These are phyloP conservation scores for Sarcophaga rosellei DNA, from an alignment of 2,888 invertebrate species.

Conservation along the genomic window DNA sequence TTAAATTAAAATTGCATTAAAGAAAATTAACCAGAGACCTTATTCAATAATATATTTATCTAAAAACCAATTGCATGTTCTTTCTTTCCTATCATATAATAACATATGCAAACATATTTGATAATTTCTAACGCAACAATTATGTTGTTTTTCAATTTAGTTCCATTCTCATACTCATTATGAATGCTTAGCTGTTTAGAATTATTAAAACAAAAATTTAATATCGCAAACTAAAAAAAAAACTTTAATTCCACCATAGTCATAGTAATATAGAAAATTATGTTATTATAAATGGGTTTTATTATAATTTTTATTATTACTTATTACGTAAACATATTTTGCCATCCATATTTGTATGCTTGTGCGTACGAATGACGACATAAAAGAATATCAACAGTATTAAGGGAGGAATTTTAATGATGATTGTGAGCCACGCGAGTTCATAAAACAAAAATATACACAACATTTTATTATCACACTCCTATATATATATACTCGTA, in stretches of 20 bases:
- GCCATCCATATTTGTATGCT: constrained; percentile 14
- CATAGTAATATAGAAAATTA: constrained; percentile 4
- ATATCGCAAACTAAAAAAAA: constrained; percentile 9
- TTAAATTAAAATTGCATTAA: too few species aligned
- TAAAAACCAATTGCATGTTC: too few species aligned
- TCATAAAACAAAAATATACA: constrained; percentile 52
- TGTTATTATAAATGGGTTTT: constrained; percentile 57
- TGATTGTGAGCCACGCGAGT: constrained; percentile 59
- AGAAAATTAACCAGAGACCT: too few species aligned
- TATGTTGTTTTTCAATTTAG: background rate
- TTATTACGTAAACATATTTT: constrained; percentile 47
- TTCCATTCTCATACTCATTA: background rate
- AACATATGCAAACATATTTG: too few species aligned
- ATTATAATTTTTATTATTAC: constrained; percentile 54
- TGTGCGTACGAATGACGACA: constrained; percentile 21
- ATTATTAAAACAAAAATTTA: constrained; percentile 9
- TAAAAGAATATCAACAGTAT: constrained; percentile 39
- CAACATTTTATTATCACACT: constrained; percentile 36
- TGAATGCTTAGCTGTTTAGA: background rate
- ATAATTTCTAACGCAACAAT: background rate
- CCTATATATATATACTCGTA: too few species aligned
- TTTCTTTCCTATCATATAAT: too few species aligned
- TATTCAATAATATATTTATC: too few species aligned
- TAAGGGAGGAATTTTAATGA: constrained; percentile 62
- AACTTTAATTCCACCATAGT: constrained; percentile 1